Evolutionary conservation across 2,113 vertebrate genomes (phyloP), one percentile per base, ranked within the genome.

Genomic region (Saguinus imperator): DNA sequence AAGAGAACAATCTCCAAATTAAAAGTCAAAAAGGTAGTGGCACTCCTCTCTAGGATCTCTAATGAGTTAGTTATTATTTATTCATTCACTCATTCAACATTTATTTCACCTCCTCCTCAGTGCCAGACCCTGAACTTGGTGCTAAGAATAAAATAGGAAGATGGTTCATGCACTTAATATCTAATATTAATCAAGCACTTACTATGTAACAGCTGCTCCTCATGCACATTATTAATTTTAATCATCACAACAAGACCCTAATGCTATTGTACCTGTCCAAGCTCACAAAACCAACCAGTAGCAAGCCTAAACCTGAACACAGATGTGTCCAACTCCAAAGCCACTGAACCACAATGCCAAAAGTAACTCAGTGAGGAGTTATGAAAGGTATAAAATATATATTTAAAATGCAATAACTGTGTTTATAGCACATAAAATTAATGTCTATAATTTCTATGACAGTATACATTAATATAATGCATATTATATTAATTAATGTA

Each of bases 101-200:
- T 89, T 75, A 83, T 76, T 87, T 48, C 64, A 70, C 12, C 72
- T 64, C 37, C 27, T 87, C 9, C 83, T 45, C 64, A 76, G 27
- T 45, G 73, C 66, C 82, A 91, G 43, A 29, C 32, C 40, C n/a
- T 88, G 55, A 75, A 72, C 21, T 82, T 58, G 40, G 17, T 70
- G 55, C 48, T 70, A 84, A 91, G 40, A 40, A 94, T 61, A 82
- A 96, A 94, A 73, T 14, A 90, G 93, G 52, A 93, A 79, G 68
- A 88, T 45, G 48, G 32, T 1, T 7, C 32, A 58, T 48, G 25
- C 7, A 85, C 35, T 91, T 77, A 86, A 91, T n/a, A 91, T 7
- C 58, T 95, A 32, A 72, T 70, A 72, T 84, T 37, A 87, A 52
- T 81, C 27, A 85, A 48, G 66, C 25, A 55, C 64, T 66, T 77